phyloP scores from a whole-genome alignment of 2,797 vertebrate species.

The Cirrhinus molitorella region DNA sequence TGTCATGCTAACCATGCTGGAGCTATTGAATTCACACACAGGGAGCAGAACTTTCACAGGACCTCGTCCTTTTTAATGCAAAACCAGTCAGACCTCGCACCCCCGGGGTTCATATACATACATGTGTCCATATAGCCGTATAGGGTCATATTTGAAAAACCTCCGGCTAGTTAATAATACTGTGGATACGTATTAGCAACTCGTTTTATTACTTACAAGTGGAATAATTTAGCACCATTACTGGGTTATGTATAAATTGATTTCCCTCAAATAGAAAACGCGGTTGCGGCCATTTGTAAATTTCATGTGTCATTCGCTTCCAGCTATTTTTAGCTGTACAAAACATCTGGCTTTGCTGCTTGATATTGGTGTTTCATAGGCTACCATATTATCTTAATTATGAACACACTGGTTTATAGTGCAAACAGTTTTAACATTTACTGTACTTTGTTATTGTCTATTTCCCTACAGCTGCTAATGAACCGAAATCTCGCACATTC shows the following conservation, averaged over 20 bases:
- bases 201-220: not conserved
- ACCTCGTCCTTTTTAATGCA: constrained; percentile 87
- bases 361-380: too few species aligned
- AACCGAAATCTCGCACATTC: too few species aligned
- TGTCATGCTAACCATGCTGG: constrained; percentile 80
- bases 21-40: constrained; percentile 76
- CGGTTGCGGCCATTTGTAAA: not conserved
- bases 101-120: constrained; percentile 65
- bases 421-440: too few species aligned
- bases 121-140: constrained; percentile 68
- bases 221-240: not conserved
- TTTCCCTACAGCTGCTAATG: too few species aligned
- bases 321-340: too few species aligned
- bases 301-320: too few species aligned
- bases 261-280: not conserved
- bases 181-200: not conserved
- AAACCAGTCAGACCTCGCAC: constrained; percentile 74
- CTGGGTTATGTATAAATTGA: not conserved
- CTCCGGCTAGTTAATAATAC: not conserved
- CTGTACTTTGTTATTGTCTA: too few species aligned
- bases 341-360: too few species aligned
- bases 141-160: constrained; percentile 6
- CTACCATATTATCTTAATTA: too few species aligned
- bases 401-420: too few species aligned
- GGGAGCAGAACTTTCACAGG: constrained; percentile 90